Evolutionary conservation across 2,888 invertebrate species (phyloP).

Genomic region (Liodrosophila aerea): DNA sequence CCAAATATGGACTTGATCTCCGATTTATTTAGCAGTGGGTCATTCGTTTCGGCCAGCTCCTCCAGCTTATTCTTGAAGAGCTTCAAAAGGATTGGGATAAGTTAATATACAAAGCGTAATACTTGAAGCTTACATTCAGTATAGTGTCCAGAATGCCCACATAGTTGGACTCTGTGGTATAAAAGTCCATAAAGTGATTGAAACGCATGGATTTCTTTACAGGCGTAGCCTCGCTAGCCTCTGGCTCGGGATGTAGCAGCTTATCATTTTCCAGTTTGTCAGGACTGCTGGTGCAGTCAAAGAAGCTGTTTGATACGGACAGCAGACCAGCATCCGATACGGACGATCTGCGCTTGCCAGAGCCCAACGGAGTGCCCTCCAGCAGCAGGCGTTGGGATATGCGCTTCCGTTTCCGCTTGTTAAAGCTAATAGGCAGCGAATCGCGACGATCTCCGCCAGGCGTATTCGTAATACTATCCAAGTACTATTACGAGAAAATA

Average conservation of each 20-base stretch:
- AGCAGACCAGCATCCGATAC: constrained; percentile 92
- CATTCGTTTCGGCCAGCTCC: constrained; percentile 89
- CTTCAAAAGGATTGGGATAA: constrained; percentile 82
- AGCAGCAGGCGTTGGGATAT: constrained; percentile 83
- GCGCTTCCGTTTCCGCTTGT: constrained; percentile 91
- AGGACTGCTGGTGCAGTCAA: constrained; percentile 94
- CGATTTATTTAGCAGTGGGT: constrained; percentile 92
- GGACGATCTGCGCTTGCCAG: constrained; percentile 90
- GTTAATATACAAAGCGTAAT: too few species aligned
- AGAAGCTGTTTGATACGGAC: constrained; percentile 91
- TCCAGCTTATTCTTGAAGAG: constrained; percentile 97
- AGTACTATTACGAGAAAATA: constrained; percentile 65
- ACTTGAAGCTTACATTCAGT: constrained; percentile 87
- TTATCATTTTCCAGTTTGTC: constrained; percentile 84
- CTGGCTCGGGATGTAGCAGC: constrained; percentile 73
- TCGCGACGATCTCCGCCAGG: constrained; percentile 84
- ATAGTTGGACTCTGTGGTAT: constrained; percentile 98
- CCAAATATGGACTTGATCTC: constrained; percentile 98
- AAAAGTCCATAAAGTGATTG: constrained; percentile 89
- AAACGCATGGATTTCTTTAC: constrained; percentile 82
- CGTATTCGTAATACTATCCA: constrained; percentile 82
- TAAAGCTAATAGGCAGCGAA: constrained; percentile 83
- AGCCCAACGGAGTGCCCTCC: constrained; percentile 81
- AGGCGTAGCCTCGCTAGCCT: constrained; percentile 75
- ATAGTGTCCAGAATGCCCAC: constrained; percentile 97